Evolutionary conservation across 2,888 invertebrate species (phyloP).

Genomic region (Chesias legatella): DNA sequence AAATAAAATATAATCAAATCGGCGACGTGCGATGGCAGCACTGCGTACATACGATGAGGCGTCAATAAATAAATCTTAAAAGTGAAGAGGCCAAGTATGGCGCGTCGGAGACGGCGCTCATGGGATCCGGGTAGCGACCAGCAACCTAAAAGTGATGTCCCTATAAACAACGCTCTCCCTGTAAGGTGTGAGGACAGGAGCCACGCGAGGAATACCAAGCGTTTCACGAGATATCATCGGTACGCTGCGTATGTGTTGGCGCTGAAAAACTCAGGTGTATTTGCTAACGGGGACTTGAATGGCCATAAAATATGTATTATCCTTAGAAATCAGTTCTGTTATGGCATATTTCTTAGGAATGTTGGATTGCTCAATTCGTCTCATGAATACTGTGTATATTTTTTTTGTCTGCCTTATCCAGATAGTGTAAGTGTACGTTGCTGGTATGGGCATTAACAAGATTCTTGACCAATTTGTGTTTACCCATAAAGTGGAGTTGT

Average conservation of each 20-base stretch:
- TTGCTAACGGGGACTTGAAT: slow-evolving; percentile 6
- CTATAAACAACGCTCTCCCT: slow-evolving; percentile 14
- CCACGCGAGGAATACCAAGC: slow-evolving; percentile 18
- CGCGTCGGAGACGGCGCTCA: too few species aligned
- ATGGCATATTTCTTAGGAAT: not conserved
- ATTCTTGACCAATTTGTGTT: not conserved
- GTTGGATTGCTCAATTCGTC: not conserved
- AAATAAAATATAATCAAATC: too few species aligned
- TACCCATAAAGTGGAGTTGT: not conserved
- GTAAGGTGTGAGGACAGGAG: slow-evolving; percentile 11
- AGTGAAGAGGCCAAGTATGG: too few species aligned
- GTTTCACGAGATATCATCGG: slow-evolving; percentile 18
- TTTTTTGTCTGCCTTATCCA: too few species aligned
- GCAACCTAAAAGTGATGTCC: not conserved
- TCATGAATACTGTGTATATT: too few species aligned
- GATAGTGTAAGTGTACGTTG: too few species aligned
- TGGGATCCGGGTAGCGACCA: too few species aligned
- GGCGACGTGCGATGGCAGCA: too few species aligned
- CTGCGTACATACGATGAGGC: too few species aligned
- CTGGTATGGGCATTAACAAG: not conserved
- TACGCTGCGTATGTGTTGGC: slow-evolving; percentile 13
- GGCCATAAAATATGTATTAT: slow-evolving; percentile 7
- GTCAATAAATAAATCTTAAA: too few species aligned
- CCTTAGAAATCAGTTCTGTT: not conserved
- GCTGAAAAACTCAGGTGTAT: slow-evolving; percentile 18